These are phyloP conservation scores for Gibbula magus DNA, from an alignment of 2,888 invertebrate species.

Conservation along the genomic window DNA sequence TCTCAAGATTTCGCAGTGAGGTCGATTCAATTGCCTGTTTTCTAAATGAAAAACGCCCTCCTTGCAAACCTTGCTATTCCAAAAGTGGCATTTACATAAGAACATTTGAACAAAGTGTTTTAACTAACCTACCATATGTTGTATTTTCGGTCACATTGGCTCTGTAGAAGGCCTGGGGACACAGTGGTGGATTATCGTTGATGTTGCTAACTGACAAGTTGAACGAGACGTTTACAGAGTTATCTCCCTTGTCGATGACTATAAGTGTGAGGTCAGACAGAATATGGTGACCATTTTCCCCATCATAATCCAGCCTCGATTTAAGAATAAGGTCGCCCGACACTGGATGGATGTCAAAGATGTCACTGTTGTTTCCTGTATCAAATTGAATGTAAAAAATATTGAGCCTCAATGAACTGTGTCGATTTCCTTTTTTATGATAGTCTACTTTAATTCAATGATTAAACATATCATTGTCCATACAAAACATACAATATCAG, in stretches of 20 bases:
- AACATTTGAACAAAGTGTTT: too few species aligned
- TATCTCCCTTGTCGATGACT: neutral
- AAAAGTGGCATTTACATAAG: too few species aligned
- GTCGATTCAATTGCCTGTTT: too few species aligned
- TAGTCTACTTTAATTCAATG: too few species aligned
- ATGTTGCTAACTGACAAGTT: neutral
- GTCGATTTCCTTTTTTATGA: too few species aligned
- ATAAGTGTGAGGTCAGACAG: neutral
- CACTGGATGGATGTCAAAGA: neutral
- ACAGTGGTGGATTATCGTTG: constrained; percentile 6
- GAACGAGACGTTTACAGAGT: neutral
- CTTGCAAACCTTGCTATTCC: too few species aligned
- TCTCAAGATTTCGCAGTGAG: too few species aligned
- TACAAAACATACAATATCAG: too few species aligned
- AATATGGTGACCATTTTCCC: neutral
- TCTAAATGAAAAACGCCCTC: too few species aligned
- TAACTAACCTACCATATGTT: neutral
- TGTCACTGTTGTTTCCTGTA: neutral
- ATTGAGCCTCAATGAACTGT: too few species aligned
- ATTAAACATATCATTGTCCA: too few species aligned
- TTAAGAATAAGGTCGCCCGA: neutral
- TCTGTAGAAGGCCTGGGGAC: neutral
- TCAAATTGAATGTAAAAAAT: neutral
- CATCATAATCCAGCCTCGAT: neutral
- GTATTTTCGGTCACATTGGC: neutral